Evolutionary conservation across 2,888 invertebrate genomes (phyloP).

Genomic region (Aleiodes alternator): DNA sequence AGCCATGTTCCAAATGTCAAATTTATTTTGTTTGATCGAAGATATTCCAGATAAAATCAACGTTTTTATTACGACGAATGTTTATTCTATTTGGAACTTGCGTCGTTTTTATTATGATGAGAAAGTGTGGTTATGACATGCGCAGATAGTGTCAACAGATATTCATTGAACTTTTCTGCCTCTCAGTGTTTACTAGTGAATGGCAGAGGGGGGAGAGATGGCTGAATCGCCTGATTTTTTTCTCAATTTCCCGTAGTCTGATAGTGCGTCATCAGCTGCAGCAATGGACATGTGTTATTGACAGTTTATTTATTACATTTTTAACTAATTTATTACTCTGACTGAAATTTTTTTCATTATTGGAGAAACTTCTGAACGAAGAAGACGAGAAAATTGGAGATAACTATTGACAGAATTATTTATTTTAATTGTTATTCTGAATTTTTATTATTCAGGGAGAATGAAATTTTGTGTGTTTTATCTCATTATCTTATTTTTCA

Average conservation of each 20-base stretch:
- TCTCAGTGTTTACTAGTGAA: not conserved
- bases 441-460: slow-evolving; percentile 6
- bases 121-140: slow-evolving; percentile 5
- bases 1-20: slow-evolving; percentile 61
- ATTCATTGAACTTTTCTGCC: too few relatives aligned
- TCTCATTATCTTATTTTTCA: slow-evolving; percentile 44
- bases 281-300: slow-evolving; percentile 20
- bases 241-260: too few relatives aligned
- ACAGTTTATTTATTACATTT: not conserved
- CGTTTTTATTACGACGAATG: not conserved
- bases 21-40: slow-evolving; percentile 22
- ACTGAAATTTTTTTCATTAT: not conserved
- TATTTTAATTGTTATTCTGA: not conserved
- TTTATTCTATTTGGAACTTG: slow-evolving; percentile 23
- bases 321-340: not conserved
- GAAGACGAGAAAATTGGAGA: too few relatives aligned
- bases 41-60: not conserved
- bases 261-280: slow-evolving; percentile 27
- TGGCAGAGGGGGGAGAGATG: not conserved
- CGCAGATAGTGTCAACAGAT: slow-evolving; percentile 30
- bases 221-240: slow-evolving; percentile 18
- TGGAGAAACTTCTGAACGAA: not conserved
- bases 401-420: not conserved
- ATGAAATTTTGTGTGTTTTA: slow-evolving; percentile 48
- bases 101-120: not conserved